These are phyloP conservation scores for Lithodes maja DNA, from an alignment of 2,888 invertebrate genomes.

Conservation along the genomic window DNA sequence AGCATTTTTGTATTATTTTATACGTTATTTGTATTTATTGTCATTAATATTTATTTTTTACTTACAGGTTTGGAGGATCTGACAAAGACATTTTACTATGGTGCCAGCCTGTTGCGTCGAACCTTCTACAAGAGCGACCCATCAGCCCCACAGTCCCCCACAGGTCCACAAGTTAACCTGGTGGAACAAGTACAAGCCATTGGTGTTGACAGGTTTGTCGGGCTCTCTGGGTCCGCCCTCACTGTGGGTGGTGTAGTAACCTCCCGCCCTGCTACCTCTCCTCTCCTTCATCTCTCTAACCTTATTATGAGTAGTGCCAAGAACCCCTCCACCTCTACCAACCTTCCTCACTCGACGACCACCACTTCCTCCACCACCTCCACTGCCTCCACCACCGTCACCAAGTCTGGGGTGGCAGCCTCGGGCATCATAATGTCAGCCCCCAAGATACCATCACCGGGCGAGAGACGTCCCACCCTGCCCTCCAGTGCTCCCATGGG, in stretches of 20 bases:
- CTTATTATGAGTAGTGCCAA: slow-evolving; percentile 68
- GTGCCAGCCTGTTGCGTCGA: slow-evolving; percentile 68
- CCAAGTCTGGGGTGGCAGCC: slow-evolving; percentile 1
- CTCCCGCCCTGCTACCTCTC: slow-evolving; percentile 67
- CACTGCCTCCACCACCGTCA: slow-evolving; percentile 31
- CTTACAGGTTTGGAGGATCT: slow-evolving; percentile 64
- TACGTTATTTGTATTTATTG: too few species aligned
- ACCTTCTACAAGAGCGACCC: slow-evolving; percentile 68
- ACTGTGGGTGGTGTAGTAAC: slow-evolving; percentile 67
- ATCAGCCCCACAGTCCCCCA: slow-evolving; percentile 56
- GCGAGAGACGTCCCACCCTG: slow-evolving; percentile 59
- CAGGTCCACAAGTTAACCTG: slow-evolving; percentile 56
- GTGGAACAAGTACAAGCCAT: slow-evolving; percentile 63
- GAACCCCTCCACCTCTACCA: slow-evolving; percentile 10
- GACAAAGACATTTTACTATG: slow-evolving; percentile 62
- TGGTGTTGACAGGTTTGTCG: slow-evolving; percentile 59
- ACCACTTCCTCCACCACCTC: slow-evolving; percentile 28
- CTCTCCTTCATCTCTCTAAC: slow-evolving; percentile 68
- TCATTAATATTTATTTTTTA: neutral
- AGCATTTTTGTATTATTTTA: too few species aligned
- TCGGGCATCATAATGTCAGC: slow-evolving; percentile 36
- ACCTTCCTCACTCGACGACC: neutral
- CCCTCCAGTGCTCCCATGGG: slow-evolving; percentile 69
- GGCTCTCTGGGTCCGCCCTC: slow-evolving; percentile 37
- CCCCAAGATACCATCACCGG: slow-evolving; percentile 63